Percentiles rank a stretch among this genome's conserved stretches.
Conservation (phyloP, 2,888 invertebrate genomes). For the Phytoseiulus persimilis region DNA sequence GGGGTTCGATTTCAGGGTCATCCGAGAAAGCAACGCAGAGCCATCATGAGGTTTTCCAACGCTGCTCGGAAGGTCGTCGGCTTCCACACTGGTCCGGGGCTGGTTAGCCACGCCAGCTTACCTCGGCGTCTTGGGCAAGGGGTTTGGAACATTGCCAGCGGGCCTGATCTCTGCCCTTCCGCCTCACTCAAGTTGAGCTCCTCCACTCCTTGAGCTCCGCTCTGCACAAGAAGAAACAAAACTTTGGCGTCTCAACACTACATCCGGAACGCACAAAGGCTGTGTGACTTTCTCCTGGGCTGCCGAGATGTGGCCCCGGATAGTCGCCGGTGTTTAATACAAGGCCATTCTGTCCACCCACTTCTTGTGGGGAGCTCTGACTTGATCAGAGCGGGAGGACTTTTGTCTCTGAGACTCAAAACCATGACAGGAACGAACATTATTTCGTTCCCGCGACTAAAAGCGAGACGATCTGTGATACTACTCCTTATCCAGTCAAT, state of each 20-base stretch:
- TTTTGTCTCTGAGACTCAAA: background rate
- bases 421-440: background rate
- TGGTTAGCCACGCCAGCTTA: background rate
- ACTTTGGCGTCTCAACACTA: background rate
- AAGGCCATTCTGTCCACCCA: background rate
- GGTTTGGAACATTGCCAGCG: background rate
- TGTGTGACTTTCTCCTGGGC: background rate
- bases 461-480: no score
- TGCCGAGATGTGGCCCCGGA: background rate
- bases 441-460: background rate
- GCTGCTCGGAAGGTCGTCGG: background rate
- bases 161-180: background rate
- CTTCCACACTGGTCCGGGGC: background rate
- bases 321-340: background rate
- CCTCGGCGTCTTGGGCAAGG: background rate
- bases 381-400: background rate
- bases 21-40: no score
- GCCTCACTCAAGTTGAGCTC: background rate
- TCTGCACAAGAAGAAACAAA: background rate
- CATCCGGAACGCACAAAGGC: background rate
- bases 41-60: background rate
- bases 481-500: no score
- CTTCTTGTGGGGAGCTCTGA: background rate
- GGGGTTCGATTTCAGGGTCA: no score
- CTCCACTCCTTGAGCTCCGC: background rate